A percentile compares a stretch with the other conserved stretches of the same genome.
These are phyloP conservation scores for Cyprinodon brontotheroides DNA, from an alignment of 2,113 vertebrate genomes.

Conservation along the genomic window DNA sequence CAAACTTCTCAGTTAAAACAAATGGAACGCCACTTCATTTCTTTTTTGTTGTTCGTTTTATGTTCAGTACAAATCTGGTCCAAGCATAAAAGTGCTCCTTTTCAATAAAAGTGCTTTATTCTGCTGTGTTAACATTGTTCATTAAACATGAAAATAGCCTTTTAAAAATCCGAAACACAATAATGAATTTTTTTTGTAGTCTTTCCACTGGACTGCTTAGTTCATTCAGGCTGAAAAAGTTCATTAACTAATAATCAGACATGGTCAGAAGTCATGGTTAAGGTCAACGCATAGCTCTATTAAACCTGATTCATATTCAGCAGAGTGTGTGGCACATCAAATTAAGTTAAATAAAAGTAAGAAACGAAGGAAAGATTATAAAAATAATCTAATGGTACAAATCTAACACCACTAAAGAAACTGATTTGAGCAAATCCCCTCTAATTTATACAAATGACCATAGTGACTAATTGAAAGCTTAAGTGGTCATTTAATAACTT, in stretches of 20 bases:
- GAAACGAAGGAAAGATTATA: slow-evolving; percentile 37
- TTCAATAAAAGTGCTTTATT: slow-evolving; percentile 42
- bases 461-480: not conserved
- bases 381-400: slow-evolving; percentile 4
- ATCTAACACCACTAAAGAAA: slow-evolving; percentile 35
- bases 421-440: not conserved
- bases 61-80: not conserved
- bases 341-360: slow-evolving; percentile 57
- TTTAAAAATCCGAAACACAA: slow-evolving; percentile 61
- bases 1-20: slow-evolving; percentile 7
- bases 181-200: slow-evolving; percentile 64
- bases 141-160: slow-evolving; percentile 65
- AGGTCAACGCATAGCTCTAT: slow-evolving; percentile 67
- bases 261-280: slow-evolving; percentile 52
- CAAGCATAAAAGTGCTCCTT: slow-evolving; percentile 35
- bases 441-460: not conserved
- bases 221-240: slow-evolving; percentile 73
- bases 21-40: not conserved
- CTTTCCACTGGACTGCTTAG: slow-evolving; percentile 65
- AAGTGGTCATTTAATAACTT: not conserved
- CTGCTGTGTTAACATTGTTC: slow-evolving; percentile 52
- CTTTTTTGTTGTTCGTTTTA: too few relatives aligned
- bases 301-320: slow-evolving; percentile 74
- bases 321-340: slow-evolving; percentile 70
- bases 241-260: slow-evolving; percentile 74